These are phyloP conservation scores for Alectura lathami DNA, from an alignment of 2,113 vertebrate species.

Conservation along the genomic window DNA sequence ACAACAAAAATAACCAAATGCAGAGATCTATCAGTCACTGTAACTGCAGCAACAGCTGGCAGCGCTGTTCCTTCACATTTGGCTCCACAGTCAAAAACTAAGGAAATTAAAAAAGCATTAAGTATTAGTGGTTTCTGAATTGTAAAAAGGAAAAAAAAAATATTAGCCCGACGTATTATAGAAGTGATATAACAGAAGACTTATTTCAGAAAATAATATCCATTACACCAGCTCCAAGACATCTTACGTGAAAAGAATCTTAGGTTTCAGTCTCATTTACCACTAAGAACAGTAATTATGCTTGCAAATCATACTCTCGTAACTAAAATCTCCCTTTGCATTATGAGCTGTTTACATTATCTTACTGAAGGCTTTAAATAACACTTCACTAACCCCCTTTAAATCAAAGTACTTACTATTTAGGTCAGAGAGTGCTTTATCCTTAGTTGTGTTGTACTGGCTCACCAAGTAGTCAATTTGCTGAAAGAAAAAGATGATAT, in stretches of 20 bases:
- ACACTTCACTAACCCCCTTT: background rate
- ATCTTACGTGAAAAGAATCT: background rate
- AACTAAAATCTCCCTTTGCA: background rate
- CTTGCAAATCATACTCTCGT: background rate
- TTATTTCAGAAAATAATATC: background rate
- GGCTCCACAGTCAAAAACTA: background rate
- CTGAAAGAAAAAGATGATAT: slow-evolving; percentile 71
- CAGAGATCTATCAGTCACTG: background rate
- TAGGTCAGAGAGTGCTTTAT: slow-evolving; percentile 87
- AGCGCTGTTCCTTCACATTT: background rate
- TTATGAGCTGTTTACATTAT: background rate
- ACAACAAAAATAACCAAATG: slow-evolving; percentile 5
- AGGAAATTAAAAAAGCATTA: background rate
- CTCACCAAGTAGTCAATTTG: slow-evolving; percentile 90
- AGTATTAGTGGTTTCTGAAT: background rate
- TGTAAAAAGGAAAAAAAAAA: background rate
- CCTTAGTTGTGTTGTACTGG: slow-evolving; percentile 87
- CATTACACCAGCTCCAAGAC: background rate
- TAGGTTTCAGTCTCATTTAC: background rate
- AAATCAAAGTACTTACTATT: slow-evolving; percentile 85
- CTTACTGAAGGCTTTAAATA: background rate
- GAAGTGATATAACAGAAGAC: background rate
- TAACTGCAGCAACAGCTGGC: background rate
- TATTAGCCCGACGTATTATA: background rate
- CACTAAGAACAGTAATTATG: background rate